Conservation (phyloP, 1,140 invertebrate genomes). For the Anoplolepis gracilipes region DNA sequence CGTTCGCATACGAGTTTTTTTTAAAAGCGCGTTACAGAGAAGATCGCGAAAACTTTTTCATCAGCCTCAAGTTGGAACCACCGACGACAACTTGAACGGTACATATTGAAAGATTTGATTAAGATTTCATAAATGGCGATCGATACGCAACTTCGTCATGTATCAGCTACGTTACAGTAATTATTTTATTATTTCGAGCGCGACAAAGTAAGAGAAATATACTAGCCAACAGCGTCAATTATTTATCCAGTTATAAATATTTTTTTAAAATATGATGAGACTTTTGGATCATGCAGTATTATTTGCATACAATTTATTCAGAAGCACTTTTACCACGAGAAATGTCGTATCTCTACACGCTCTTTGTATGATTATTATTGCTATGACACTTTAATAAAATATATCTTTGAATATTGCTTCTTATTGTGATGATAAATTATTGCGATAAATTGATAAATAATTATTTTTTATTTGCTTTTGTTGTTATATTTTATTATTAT, state of each 20-base stretch:
- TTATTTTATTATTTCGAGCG: not conserved
- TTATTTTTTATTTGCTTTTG: not conserved
- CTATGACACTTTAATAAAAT: conserved; percentile 50
- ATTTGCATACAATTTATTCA: conserved; percentile 26
- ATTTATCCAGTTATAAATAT: not conserved
- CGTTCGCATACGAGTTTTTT: conserved; percentile 84
- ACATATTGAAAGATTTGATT: not conserved
- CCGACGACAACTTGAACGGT: conserved; percentile 55
- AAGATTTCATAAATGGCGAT: not conserved
- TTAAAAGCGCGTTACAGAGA: conserved; percentile 85
- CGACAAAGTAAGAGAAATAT: not conserved
- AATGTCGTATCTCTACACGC: conserved; percentile 11
- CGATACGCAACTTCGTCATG: not conserved
- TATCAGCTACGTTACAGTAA: not conserved
- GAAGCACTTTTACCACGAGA: not conserved
- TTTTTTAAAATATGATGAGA: conserved; percentile 8
- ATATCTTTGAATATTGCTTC: not conserved
- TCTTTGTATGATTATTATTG: conserved; percentile 52
- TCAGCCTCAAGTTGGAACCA: conserved; percentile 83
- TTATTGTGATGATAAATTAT: not conserved
- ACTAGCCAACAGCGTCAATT: not conserved
- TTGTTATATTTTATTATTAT: not conserved
- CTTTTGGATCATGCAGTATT: conserved; percentile 16
- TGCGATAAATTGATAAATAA: not conserved
- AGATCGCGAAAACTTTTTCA: conserved; percentile 85